Evolutionary conservation across 2,113 vertebrate species (phyloP), one percentile per base, ranked within the genome.

Genomic region (Columba janthina): DNA sequence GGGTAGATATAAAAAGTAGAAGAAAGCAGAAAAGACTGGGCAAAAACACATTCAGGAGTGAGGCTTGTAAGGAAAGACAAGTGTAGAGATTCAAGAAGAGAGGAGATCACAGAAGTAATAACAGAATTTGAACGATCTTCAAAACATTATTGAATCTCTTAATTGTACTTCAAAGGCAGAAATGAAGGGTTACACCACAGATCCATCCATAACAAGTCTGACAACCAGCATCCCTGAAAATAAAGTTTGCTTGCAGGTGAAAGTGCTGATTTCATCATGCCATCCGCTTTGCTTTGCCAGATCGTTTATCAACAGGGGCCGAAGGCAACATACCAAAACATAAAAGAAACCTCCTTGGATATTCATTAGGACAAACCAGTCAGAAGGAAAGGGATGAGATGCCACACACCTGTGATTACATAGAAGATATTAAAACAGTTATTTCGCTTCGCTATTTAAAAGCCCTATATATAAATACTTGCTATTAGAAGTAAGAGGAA

Each of bases 271-370:
- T 95, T 96, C 81, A 91, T 93, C 95, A 94, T 85, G 78, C 58
- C 74, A 88, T 83, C 78, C 25, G 0, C 91, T 96, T 21, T 58
- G 71, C 93, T 82, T 85, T 95, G 89, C 88, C 87, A 95, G 95
- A 94, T 91, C 1, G 12, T 89, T 96, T 96, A 97, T 94, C 93
- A 94, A 66, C 60, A 2, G 32, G 31, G 70, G 91, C 93, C 51
- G 0, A 91, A 93, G 96, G 95, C 95, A 96, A 94, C 90, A 94
- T 91, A 96, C 90, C 88, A 60, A 95, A 94, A 71, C 92, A 93
- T 80, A 77, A 86, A 94, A 91, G 88, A 93, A 93, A 93, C 51
- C 29, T 95, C 44, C 56, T 48, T 80, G 64, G 91, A 60, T 96
- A 97, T 94, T 95, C 88, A 96, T 91, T 88, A 93, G 56, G 72